Percentiles rank a stretch among this genome's conserved stretches.
These are phyloP conservation scores for Dilophus febrilis DNA, from an alignment of 2,888 invertebrate genomes.

Conservation along the genomic window DNA sequence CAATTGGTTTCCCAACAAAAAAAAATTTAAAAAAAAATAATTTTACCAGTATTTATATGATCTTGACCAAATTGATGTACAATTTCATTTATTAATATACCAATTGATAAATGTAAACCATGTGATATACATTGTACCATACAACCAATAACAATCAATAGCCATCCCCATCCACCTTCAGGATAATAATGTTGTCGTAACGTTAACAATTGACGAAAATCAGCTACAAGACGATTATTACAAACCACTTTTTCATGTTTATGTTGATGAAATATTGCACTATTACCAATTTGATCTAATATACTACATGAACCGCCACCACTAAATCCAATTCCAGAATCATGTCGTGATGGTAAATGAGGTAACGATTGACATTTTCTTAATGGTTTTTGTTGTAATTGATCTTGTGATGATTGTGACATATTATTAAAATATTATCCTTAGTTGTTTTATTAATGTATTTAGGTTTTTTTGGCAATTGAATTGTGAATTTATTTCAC, in stretches of 20 bases:
- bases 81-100: slow-evolving; percentile 30
- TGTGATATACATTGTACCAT: slow-evolving; percentile 56
- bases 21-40: background rate
- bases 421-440: no score
- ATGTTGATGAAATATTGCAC: slow-evolving; percentile 1
- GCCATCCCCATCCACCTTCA: slow-evolving; percentile 79
- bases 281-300: slow-evolving; percentile 7
- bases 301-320: slow-evolving; percentile 7
- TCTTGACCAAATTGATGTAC: slow-evolving; percentile 2
- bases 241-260: slow-evolving; percentile 4
- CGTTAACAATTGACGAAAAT: slow-evolving; percentile 9
- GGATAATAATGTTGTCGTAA: slow-evolving; percentile 55
- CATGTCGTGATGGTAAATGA: slow-evolving; percentile 6
- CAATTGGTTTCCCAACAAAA: background rate
- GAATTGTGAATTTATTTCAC: no score
- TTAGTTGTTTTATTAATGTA: no score
- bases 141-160: slow-evolving; percentile 53
- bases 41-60: slow-evolving; percentile 3
- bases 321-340: slow-evolving; percentile 6
- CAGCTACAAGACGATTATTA: slow-evolving; percentile 6
- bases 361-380: slow-evolving; percentile 7
- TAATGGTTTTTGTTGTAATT: slow-evolving; percentile 1
- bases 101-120: slow-evolving; percentile 50
- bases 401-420: slow-evolving; percentile 1
- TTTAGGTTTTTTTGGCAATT: no score